Percentiles rank a stretch among this genome's conserved stretches.
These are phyloP conservation scores for Scortum barcoo DNA, from an alignment of 2,113 vertebrate species.

Conservation along the genomic window DNA sequence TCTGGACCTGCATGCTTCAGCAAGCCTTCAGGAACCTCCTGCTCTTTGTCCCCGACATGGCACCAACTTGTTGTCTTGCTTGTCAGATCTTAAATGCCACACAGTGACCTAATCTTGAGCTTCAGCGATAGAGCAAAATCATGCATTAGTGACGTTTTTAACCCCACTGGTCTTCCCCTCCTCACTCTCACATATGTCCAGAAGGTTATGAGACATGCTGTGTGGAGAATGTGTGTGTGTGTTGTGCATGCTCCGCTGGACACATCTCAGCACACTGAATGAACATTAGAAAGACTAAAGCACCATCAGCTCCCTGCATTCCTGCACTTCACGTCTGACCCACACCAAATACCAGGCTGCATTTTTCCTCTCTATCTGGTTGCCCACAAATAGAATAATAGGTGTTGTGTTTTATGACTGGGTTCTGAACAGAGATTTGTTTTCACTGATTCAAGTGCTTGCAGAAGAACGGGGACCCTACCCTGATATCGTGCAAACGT, in stretches of 20 bases:
- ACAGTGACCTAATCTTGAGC: slow-evolving; percentile 53
- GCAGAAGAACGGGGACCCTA: not conserved
- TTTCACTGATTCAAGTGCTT: slow-evolving; percentile 22
- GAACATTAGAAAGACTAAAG: slow-evolving; percentile 35
- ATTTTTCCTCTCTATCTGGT: slow-evolving; percentile 50
- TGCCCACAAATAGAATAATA: slow-evolving; percentile 67
- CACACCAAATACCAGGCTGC: slow-evolving; percentile 57
- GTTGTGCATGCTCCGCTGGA: not conserved
- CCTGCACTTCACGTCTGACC: slow-evolving; percentile 55
- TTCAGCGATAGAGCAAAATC: slow-evolving; percentile 11
- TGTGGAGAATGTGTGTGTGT: slow-evolving; percentile 18
- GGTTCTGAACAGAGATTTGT: slow-evolving; percentile 15
- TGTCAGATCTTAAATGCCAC: slow-evolving; percentile 71
- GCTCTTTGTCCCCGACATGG: slow-evolving; percentile 58
- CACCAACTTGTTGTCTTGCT: slow-evolving; percentile 35
- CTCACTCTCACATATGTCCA: slow-evolving; percentile 8
- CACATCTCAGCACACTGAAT: slow-evolving; percentile 17
- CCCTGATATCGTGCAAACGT: not conserved
- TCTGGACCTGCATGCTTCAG: slow-evolving; percentile 60
- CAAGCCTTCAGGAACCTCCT: slow-evolving; percentile 75
- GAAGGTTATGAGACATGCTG: slow-evolving; percentile 16
- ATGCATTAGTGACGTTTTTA: not conserved
- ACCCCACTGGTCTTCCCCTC: not conserved
- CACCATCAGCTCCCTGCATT: slow-evolving; percentile 47
- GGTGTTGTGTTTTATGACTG: slow-evolving; percentile 38